Base-by-base conservation (phyloP, 2,113 vertebrate species). In the Hiodon tergisus region DNA sequence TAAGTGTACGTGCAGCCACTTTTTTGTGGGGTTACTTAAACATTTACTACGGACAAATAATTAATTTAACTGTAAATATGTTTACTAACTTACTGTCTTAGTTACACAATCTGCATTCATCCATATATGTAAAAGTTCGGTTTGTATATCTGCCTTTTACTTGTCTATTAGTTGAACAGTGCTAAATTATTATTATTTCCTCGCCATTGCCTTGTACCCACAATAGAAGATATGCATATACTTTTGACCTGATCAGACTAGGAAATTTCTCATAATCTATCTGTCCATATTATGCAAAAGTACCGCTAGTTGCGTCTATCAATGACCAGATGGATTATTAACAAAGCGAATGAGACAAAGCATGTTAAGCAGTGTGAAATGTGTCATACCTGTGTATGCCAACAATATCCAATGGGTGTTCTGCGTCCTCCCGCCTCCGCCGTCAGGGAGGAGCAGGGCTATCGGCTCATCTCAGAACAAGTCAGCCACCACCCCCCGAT, bases 401-500 rank as follows among this genome's bases (percentile, higher is more conserved):
- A 3, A 4, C 46, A 48, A 59, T 16, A 6, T 5, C 17, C 4
- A 11, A 10, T 6, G 54, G 17, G 9, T 58, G 14, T 60, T 13
- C 7, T n/a, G 16, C 4, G 6, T 13, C 0, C 14, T 31, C 7
- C 8, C 54, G 3, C 9, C 46, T 51, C 54, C 10, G 17, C 71
- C 77, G 65, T 71, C 52, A 98, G 97, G 88, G 93, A 97, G 81
- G 95, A 98, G 3, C 87, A 96, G 48, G 94, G 95, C 2, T 99
- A 97, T 89, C 91, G 93, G 57, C 91, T 97, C 81, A 91, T 98
- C 85, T 96, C 95, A 0, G 96, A 99, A 76, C 97, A 99, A 85
- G 97, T 99, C 83, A 98, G 97, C 86, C 97, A 99, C 84, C 97
- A 98, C 80, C 96, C 97, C 1, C 96, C 95, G 0, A 5, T 99